Percentiles rank a stretch among this genome's conserved stretches.
Evolutionary conservation across 2,797 vertebrate genomes (phyloP).

Genomic region (Syncerus caffer): DNA sequence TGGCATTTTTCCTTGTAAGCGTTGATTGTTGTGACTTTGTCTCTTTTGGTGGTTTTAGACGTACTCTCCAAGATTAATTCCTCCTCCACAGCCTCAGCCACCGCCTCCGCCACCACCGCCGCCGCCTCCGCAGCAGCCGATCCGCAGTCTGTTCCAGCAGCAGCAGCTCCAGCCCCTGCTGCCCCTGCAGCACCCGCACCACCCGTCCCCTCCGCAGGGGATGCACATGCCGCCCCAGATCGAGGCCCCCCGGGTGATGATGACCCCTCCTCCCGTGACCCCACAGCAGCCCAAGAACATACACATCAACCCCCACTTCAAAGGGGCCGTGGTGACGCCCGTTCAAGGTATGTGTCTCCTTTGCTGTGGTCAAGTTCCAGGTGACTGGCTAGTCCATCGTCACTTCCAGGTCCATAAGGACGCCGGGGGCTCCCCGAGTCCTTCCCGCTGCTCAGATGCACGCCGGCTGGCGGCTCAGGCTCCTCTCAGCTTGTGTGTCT

Average conservation of each 20-base stretch:
- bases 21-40: slow-evolving; percentile 48
- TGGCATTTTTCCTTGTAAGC: not conserved
- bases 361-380: not conserved
- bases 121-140: slow-evolving; percentile 81
- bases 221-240: slow-evolving; percentile 88
- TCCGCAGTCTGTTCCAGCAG: slow-evolving; percentile 85
- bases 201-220: slow-evolving; percentile 85
- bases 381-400: not conserved
- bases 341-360: slow-evolving; percentile 89
- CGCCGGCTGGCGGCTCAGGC: not conserved
- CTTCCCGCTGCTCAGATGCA: accelerated
- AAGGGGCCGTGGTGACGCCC: slow-evolving; percentile 91
- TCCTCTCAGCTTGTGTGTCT: not conserved
- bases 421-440: not conserved
- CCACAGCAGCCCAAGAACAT: slow-evolving; percentile 96
- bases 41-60: slow-evolving; percentile 78
- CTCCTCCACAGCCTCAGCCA: slow-evolving; percentile 76
- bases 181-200: slow-evolving; percentile 90
- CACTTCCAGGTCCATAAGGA: not conserved
- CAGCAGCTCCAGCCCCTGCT: slow-evolving; percentile 92
- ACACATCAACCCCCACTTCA: slow-evolving; percentile 99
- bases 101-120: slow-evolving; percentile 11
- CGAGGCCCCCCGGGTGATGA: slow-evolving; percentile 89
- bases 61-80: slow-evolving; percentile 83
- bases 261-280: slow-evolving; percentile 87